Conservation (phyloP, 1,140 invertebrate genomes). For the Grapholita molesta region DNA sequence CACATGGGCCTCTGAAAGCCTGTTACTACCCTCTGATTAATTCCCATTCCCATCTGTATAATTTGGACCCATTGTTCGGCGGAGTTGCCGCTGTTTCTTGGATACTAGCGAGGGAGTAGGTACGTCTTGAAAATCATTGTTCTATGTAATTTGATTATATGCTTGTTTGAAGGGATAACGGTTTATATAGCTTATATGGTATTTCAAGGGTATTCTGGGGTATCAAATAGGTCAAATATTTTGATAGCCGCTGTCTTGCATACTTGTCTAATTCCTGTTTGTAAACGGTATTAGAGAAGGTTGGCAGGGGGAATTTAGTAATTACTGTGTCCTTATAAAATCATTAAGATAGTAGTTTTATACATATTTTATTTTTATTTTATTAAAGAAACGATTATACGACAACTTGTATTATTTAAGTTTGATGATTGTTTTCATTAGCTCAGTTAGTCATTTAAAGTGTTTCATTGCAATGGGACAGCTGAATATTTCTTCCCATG, state of each 20-base stretch:
- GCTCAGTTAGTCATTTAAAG: no score
- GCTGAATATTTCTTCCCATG: no score
- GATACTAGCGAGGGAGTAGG: not conserved
- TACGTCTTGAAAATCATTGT: not conserved
- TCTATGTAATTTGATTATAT: not conserved
- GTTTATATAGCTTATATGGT: not conserved
- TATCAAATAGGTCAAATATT: not conserved
- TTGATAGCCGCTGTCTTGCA: not conserved
- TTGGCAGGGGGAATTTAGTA: no score
- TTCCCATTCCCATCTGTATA: constrained; percentile 15
- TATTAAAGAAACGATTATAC: no score
- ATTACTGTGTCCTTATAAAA: no score
- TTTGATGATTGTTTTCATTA: no score
- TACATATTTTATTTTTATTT: no score
- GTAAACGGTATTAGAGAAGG: no score
- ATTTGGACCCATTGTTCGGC: constrained; percentile 7
- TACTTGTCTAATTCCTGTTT: not conserved
- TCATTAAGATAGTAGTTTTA: no score
- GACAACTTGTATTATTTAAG: no score
- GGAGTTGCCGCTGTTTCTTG: not conserved
- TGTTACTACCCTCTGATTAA: constrained; percentile 12
- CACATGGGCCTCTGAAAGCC: constrained; percentile 9
- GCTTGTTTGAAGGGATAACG: not conserved
- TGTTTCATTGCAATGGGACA: no score
- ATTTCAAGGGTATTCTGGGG: not conserved